Percentiles rank a stretch among this genome's conserved stretches.
Evolutionary conservation across 2,113 vertebrate species (phyloP).

Genomic region (Cottus gobio): DNA sequence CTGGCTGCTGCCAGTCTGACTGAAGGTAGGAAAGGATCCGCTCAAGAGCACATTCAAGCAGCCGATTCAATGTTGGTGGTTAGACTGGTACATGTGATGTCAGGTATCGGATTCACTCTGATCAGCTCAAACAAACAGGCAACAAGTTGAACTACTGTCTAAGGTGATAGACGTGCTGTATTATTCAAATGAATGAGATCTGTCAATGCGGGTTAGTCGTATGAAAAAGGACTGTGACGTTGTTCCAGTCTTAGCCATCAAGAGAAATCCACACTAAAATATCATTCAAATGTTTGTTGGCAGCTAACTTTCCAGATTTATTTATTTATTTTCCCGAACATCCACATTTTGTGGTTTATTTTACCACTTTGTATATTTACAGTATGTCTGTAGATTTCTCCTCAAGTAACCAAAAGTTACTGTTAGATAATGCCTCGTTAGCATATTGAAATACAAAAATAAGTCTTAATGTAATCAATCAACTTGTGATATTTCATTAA

Average conservation of each 20-base stretch:
- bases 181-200: neutral
- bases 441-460: neutral
- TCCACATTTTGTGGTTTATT: neutral
- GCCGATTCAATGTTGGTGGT: neutral
- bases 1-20: constrained; percentile 65
- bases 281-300: neutral
- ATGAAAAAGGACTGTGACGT: neutral
- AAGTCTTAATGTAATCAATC: neutral
- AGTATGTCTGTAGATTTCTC: neutral
- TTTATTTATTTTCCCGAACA: neutral
- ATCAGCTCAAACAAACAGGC: neutral
- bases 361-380: neutral
- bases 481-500: neutral
- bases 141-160: too few relatives aligned
- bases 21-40: constrained; percentile 75
- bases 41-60: neutral
- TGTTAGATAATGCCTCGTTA: neutral
- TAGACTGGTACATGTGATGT: neutral
- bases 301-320: neutral
- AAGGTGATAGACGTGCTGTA: neutral
- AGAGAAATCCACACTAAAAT: neutral
- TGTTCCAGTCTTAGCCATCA: neutral
- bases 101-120: neutral
- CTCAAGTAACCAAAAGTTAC: neutral
- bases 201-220: too few relatives aligned